Conservation (phyloP, 2,797 vertebrate species). For the Sparidentex hasta region DNA sequence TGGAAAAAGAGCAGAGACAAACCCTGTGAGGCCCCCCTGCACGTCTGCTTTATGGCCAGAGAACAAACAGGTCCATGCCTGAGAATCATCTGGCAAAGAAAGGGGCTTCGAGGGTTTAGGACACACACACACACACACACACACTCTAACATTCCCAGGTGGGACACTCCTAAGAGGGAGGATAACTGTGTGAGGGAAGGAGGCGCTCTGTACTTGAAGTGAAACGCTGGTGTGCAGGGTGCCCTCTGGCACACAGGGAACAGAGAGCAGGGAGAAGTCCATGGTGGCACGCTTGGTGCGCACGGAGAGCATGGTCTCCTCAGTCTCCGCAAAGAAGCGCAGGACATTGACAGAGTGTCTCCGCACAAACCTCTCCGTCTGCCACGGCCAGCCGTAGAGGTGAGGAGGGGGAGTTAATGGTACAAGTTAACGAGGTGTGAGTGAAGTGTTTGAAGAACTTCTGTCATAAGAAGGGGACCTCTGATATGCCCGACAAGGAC, state of each 20-base stretch:
- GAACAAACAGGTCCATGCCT: constrained; percentile 40
- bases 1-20: constrained; percentile 27
- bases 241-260: constrained; percentile 85
- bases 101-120: constrained; percentile 40
- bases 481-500: constrained; percentile 12
- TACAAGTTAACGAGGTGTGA: constrained; percentile 62
- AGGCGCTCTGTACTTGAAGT: constrained; percentile 82
- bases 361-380: constrained; percentile 89
- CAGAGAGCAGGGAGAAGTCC: constrained; percentile 93
- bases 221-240: constrained; percentile 75
- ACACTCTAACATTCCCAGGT: constrained; percentile 64
- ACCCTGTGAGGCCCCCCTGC: constrained; percentile 28
- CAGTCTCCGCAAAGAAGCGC: constrained; percentile 80
- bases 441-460: constrained; percentile 25
- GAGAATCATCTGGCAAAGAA: constrained; percentile 68
- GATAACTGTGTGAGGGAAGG: constrained; percentile 35
- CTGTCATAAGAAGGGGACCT: constrained; percentile 14
- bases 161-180: constrained; percentile 63
- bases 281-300: constrained; percentile 89
- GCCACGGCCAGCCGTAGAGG: constrained; percentile 74
- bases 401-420: constrained; percentile 72
- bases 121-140: constrained; percentile 51
- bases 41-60: constrained; percentile 40
- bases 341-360: constrained; percentile 90
- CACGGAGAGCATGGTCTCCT: constrained; percentile 81